phyloP scores from a whole-genome alignment of 2,113 vertebrate species.

The Stercorarius parasiticus region DNA sequence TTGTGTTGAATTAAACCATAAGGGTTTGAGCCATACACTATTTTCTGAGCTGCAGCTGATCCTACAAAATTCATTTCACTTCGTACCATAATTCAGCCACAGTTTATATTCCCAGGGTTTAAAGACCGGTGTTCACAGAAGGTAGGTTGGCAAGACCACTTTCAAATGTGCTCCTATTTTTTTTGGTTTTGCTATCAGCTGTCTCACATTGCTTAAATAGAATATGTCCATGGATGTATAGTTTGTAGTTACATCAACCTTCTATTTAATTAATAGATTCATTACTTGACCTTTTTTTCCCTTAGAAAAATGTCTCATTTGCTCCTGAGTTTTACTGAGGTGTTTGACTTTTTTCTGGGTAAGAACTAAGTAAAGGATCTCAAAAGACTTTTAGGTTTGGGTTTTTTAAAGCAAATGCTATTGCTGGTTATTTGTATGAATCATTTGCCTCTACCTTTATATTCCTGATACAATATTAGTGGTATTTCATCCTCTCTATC shows the following conservation, averaged over 20 bases:
- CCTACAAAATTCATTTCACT: slow-evolving; percentile 1
- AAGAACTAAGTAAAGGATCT: background rate
- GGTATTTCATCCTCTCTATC: background rate
- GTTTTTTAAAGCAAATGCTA: background rate
- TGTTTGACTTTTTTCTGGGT: background rate
- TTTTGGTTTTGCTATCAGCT: background rate
- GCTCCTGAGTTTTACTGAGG: background rate
- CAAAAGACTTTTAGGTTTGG: background rate
- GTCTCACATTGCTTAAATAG: background rate
- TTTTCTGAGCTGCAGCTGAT: slow-evolving; percentile 11
- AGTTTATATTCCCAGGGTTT: background rate
- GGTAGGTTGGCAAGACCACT: background rate
- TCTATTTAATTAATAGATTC: background rate
- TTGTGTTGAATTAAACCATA: background rate
- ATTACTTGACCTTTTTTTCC: background rate
- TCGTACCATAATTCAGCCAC: background rate
- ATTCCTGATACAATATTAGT: background rate
- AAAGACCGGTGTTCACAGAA: background rate
- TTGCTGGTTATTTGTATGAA: background rate
- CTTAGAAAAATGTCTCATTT: background rate
- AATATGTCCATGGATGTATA: background rate
- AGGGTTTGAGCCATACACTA: background rate
- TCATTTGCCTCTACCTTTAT: background rate
- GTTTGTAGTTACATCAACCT: background rate
- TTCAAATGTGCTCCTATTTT: background rate